phyloP scores from a whole-genome alignment of 2,113 vertebrate species.

The Cephalopterus ornatus region DNA sequence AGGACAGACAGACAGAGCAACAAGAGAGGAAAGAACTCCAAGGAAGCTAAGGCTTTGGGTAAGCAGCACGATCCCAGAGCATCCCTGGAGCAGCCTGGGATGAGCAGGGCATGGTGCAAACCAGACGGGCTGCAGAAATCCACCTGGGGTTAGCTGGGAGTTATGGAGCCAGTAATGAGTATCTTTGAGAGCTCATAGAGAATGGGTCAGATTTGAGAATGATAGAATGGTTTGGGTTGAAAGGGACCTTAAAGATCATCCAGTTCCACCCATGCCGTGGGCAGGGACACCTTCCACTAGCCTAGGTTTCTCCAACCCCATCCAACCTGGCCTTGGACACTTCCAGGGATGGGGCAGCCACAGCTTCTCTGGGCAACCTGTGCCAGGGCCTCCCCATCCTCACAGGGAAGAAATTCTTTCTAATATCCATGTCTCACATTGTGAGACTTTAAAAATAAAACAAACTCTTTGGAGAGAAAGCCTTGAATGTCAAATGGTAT shows the following conservation, averaged over 20 bases:
- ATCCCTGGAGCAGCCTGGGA: not conserved
- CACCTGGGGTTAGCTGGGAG: not conserved
- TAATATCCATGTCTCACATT: not conserved
- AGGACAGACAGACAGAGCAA: not conserved
- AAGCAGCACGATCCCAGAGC: not conserved
- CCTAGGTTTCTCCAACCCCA: not conserved
- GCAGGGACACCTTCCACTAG: not conserved
- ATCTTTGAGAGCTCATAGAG: not conserved
- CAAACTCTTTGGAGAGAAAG: not conserved
- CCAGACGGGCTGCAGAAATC: not conserved
- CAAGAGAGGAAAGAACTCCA: not conserved
- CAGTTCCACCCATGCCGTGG: not conserved
- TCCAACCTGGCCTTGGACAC: not conserved
- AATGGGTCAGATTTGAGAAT: not conserved
- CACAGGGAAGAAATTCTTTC: not conserved
- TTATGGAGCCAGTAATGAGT: not conserved
- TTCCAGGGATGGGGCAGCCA: not conserved
- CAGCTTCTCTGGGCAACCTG: not conserved
- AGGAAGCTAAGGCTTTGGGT: not conserved
- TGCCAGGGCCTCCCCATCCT: not conserved
- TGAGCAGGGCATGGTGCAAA: not conserved
- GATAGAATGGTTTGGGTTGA: not conserved
- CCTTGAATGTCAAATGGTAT: not conserved
- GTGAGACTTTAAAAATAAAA: not conserved
- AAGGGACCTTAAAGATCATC: not conserved